These are phyloP conservation scores for Remorina albescens DNA, from an alignment of 2,797 vertebrate species.

Conservation along the genomic window DNA sequence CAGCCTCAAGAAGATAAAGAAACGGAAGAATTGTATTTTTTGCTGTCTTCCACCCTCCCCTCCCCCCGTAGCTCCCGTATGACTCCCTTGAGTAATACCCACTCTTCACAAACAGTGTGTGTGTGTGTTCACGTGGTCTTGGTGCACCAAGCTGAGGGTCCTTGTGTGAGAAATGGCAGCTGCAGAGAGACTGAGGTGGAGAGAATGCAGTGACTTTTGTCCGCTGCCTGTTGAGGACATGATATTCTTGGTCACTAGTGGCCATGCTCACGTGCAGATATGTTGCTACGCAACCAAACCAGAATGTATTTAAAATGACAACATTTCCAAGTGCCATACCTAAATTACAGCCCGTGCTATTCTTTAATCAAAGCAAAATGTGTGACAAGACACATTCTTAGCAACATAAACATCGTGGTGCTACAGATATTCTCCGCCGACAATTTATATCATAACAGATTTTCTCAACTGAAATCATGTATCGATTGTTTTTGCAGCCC, in stretches of 20 bases:
- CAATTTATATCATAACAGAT: too few relatives aligned
- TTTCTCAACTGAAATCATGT: too few relatives aligned
- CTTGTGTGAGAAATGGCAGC: slow-evolving; percentile 36
- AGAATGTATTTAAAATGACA: too few relatives aligned
- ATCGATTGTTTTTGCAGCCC: too few relatives aligned
- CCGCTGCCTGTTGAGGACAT: slow-evolving; percentile 13
- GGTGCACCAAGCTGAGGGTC: slow-evolving; percentile 24
- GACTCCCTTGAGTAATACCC: slow-evolving; percentile 27
- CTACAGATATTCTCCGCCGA: too few relatives aligned
- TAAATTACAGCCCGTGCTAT: too few relatives aligned
- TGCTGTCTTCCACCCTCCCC: not conserved
- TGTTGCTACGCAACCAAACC: too few relatives aligned
- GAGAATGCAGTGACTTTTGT: not conserved
- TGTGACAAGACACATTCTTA: too few relatives aligned
- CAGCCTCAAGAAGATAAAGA: slow-evolving; percentile 18
- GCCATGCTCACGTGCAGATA: not conserved
- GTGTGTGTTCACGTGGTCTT: slow-evolving; percentile 18
- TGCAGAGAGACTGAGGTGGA: slow-evolving; percentile 20
- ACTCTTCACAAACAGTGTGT: not conserved
- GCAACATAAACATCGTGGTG: too few relatives aligned
- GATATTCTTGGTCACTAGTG: not conserved
- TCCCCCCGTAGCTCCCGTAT: slow-evolving; percentile 12
- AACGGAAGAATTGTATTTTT: slow-evolving; percentile 32
- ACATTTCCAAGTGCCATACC: too few relatives aligned
- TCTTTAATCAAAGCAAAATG: too few relatives aligned